Percentiles rank a stretch among this genome's conserved stretches.
Conservation (phyloP, 2,113 vertebrate genomes). For the western clawed frog (Xenopus tropicalis) region UCB_Xtro_10.0 CM004446.2:127106001-127106500, state of each 20-base stretch:
- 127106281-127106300: constrained; percentile 89
- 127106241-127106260: constrained; percentile 84
- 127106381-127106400: constrained; percentile 79
- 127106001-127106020: background rate
- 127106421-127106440: constrained; percentile 80
- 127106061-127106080: background rate
- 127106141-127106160: constrained; percentile 89
- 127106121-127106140: constrained; percentile 73
- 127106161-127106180: constrained; percentile 89
- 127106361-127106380: constrained; percentile 78
- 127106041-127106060: background rate
- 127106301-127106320: constrained; percentile 62
- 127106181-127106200: constrained; percentile 76
- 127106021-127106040: background rate
- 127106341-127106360: constrained; percentile 61
- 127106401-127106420: constrained; percentile 80
- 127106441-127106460: constrained; percentile 83
- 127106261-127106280: constrained; percentile 73
- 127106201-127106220: constrained; percentile 67
- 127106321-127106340: constrained; percentile 83
- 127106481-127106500: constrained; percentile 81
- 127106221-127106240: constrained; percentile 83
- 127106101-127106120: constrained; percentile 66
- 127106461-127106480: constrained; percentile 85
- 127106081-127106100: background rate